These are phyloP conservation scores for Ctena decussata DNA, from an alignment of 2,888 invertebrate genomes.

Conservation along the genomic window DNA sequence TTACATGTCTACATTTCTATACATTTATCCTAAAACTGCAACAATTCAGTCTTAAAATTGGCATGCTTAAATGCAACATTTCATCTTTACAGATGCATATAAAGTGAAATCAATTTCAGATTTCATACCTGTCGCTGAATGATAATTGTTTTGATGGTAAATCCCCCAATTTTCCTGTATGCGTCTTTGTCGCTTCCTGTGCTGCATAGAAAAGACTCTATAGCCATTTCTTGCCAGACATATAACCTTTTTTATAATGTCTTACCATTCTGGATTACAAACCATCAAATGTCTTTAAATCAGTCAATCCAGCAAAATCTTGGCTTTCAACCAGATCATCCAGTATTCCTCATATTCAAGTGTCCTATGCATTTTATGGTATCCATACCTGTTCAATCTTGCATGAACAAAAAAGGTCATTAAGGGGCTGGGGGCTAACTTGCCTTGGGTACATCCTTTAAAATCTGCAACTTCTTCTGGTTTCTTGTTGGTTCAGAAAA, in stretches of 20 bases:
- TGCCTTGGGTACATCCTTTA: constrained; percentile 67
- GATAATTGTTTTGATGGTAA: too few species aligned
- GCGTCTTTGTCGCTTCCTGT: too few species aligned
- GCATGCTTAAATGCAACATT: constrained; percentile 5
- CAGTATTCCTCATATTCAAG: too few species aligned
- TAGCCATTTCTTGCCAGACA: too few species aligned
- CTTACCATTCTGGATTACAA: too few species aligned
- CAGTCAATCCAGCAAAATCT: too few species aligned
- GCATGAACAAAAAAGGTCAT: constrained; percentile 12
- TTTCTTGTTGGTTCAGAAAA: constrained; percentile 52
- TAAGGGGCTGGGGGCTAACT: constrained; percentile 55
- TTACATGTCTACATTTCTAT: constrained; percentile 11
- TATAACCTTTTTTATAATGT: too few species aligned
- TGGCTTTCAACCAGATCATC: too few species aligned
- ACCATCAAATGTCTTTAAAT: too few species aligned
- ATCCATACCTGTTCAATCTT: neutral
- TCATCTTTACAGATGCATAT: neutral
- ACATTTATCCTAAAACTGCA: neutral
- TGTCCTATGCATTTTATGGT: too few species aligned
- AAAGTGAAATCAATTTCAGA: neutral
- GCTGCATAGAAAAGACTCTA: too few species aligned
- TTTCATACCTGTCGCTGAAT: neutral
- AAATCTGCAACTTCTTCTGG: constrained; percentile 38
- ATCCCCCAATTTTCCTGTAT: too few species aligned
- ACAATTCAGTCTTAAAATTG: neutral